Conservation (phyloP, 2,797 vertebrate genomes). For the Garrulus glandarius region DNA sequence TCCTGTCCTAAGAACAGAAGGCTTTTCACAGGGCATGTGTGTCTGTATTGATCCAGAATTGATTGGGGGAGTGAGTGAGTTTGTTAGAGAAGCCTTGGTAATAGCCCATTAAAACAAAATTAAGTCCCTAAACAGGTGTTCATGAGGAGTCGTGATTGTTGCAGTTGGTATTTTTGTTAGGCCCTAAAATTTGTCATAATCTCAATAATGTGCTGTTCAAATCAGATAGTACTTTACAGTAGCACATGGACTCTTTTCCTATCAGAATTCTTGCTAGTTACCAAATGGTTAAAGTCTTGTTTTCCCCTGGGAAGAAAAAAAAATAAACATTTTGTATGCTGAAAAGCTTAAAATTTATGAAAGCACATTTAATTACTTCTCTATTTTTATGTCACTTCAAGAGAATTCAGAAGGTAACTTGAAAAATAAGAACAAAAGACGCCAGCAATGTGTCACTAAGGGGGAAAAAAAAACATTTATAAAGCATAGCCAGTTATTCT, state of each 20-base stretch:
- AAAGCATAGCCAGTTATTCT: neutral
- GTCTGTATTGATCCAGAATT: conserved; percentile 80
- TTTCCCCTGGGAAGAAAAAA: neutral
- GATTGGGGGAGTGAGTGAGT: conserved; percentile 56
- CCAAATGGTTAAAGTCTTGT: neutral
- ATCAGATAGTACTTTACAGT: neutral
- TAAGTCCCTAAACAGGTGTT: conserved; percentile 77
- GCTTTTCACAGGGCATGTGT: conserved; percentile 66
- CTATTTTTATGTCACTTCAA: neutral
- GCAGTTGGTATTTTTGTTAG: conserved; percentile 60
- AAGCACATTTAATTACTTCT: neutral
- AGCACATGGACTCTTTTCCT: neutral
- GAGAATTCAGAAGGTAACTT: neutral
- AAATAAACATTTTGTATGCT: neutral
- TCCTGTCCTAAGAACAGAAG: conserved; percentile 76
- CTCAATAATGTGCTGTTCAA: conserved; percentile 1
- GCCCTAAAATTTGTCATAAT: conserved; percentile 42
- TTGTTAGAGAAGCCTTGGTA: conserved; percentile 69
- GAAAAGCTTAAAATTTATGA: neutral
- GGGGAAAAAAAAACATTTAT: neutral
- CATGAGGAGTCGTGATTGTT: conserved; percentile 52
- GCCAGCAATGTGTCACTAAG: neutral
- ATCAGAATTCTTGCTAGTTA: conserved; percentile 2
- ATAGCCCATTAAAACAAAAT: conserved; percentile 76
- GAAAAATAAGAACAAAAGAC: neutral